These are phyloP conservation scores for Perithous albicinctus DNA, from an alignment of 2,888 invertebrate species.

Conservation along the genomic window DNA sequence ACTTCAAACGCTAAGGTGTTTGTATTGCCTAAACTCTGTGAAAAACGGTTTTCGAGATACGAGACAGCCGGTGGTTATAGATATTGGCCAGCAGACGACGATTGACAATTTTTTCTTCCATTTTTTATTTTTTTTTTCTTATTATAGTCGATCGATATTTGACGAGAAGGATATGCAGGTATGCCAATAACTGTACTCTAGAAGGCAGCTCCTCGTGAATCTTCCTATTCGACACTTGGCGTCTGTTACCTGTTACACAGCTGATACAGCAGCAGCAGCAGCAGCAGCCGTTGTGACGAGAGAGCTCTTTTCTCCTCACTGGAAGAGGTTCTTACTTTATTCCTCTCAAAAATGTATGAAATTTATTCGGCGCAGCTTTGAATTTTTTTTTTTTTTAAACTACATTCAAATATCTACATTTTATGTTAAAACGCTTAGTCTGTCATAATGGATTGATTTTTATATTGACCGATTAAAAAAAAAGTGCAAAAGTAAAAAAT, in stretches of 20 bases:
- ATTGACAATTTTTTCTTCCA: neutral
- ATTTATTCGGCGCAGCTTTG: too few relatives aligned
- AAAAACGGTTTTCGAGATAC: constrained; percentile 11
- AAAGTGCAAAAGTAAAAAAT: too few relatives aligned
- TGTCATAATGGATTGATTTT: too few relatives aligned
- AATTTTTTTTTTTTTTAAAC: too few relatives aligned
- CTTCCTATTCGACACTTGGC: constrained; percentile 13
- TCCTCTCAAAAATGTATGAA: too few relatives aligned
- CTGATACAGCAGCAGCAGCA: constrained; percentile 22
- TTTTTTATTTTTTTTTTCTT: too few relatives aligned
- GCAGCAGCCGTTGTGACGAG: constrained; percentile 10
- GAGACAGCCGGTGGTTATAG: neutral
- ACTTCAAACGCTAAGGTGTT: neutral
- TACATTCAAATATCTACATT: too few relatives aligned
- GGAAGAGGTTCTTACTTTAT: too few relatives aligned
- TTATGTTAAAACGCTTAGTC: too few relatives aligned
- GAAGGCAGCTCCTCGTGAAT: constrained; percentile 25
- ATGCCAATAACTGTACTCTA: neutral
- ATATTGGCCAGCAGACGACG: neutral
- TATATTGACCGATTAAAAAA: too few relatives aligned
- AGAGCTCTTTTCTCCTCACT: constrained; percentile 1
- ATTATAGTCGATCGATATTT: neutral
- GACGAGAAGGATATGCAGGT: neutral
- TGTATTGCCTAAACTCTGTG: constrained; percentile 4
- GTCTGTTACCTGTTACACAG: neutral